Percentiles rank a stretch among this genome's conserved stretches.
These are phyloP conservation scores for Macrobrachium nipponense DNA, from an alignment of 1,140 invertebrate species.

Conservation along the genomic window DNA sequence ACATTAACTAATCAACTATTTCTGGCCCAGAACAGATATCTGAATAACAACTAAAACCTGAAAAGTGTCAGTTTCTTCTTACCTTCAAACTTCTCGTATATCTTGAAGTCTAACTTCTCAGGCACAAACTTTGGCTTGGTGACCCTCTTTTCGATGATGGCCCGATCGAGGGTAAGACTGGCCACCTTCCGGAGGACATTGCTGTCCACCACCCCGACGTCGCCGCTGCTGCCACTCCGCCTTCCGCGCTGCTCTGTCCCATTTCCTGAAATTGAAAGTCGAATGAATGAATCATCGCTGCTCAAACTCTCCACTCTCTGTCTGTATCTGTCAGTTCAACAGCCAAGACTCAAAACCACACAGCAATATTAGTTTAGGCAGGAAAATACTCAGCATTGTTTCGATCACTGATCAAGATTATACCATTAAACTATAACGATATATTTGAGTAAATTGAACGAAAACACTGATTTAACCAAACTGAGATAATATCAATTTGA, in stretches of 20 bases:
- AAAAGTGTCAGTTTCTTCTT: conserved; percentile 66
- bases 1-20: too few species aligned
- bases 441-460: too few species aligned
- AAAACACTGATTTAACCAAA: too few species aligned
- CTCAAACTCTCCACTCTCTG: background rate
- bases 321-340: too few species aligned
- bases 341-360: too few species aligned
- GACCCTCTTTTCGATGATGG: conserved; percentile 74
- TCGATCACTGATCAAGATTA: too few species aligned
- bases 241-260: conserved; percentile 59
- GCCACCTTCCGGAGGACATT: conserved; percentile 86
- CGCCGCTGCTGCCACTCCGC: conserved; percentile 33
- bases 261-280: conserved; percentile 17
- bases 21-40: too few species aligned
- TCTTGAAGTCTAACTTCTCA: conserved; percentile 84
- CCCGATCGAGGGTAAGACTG: conserved; percentile 81
- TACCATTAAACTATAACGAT: too few species aligned
- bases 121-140: conserved; percentile 81
- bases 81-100: conserved; percentile 92
- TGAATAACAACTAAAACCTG: too few species aligned
- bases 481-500: too few species aligned
- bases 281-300: background rate
- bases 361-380: too few species aligned
- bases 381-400: too few species aligned
- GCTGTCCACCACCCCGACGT: conserved; percentile 69